Percentiles rank a stretch among this genome's conserved stretches.
Evolutionary conservation across 2,797 vertebrate genomes (phyloP).

Genomic region (Acridotheres tristis): DNA sequence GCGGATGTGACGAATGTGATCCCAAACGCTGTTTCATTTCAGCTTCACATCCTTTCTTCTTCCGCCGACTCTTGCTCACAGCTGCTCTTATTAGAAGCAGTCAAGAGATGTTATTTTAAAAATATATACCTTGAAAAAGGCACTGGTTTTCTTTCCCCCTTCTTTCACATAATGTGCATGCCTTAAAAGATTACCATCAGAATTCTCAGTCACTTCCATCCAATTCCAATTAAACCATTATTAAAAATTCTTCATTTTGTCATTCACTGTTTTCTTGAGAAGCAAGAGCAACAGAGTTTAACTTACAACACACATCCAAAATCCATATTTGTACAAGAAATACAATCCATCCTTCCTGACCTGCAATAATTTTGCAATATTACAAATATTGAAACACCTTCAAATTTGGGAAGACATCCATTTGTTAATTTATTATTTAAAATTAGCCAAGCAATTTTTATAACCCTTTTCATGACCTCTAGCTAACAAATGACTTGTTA

Average conservation of each 20-base stretch:
- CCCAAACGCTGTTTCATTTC: constrained; percentile 36
- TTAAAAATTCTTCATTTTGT: neutral
- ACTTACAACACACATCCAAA: neutral
- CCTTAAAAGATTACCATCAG: neutral
- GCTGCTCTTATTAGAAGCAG: constrained; percentile 54
- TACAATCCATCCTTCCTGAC: neutral
- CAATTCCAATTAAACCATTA: neutral
- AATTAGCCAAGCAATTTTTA: constrained; percentile 63
- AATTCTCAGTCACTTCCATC: neutral
- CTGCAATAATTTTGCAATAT: neutral
- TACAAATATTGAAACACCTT: neutral
- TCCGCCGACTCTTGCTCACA: constrained; percentile 29
- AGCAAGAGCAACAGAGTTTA: neutral
- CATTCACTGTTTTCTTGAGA: neutral
- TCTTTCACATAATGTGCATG: neutral
- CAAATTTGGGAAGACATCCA: neutral
- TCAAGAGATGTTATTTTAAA: neutral
- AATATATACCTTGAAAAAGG: neutral
- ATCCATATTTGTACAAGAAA: neutral
- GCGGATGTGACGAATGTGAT: neutral
- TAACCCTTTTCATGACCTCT: constrained; percentile 63
- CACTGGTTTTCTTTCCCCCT: neutral
- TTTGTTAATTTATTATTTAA: constrained; percentile 63
- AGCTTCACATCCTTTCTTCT: constrained; percentile 39
- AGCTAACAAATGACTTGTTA: constrained; percentile 72